phyloP scores from a whole-genome alignment of 2,888 invertebrate genomes.

The Apotomis betuletana region DNA sequence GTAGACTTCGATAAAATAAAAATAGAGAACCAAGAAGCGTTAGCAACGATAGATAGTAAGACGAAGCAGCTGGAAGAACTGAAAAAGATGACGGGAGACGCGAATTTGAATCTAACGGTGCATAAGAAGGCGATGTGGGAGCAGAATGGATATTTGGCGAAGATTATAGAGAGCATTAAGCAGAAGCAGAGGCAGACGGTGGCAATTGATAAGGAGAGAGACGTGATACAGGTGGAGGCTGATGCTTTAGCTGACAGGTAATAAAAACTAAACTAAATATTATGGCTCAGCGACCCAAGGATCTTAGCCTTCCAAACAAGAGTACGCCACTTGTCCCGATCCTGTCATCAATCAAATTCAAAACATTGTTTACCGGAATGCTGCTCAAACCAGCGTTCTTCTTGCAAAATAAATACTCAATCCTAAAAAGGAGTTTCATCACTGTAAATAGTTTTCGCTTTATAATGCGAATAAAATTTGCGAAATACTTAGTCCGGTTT shows the following conservation, averaged over 20 bases:
- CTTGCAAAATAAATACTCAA: too few relatives aligned
- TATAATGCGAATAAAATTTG: too few relatives aligned
- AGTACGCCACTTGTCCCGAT: too few relatives aligned
- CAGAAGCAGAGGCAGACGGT: slow-evolving; percentile 67
- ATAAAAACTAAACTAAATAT: background rate
- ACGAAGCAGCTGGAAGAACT: slow-evolving; percentile 77
- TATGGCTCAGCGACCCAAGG: too few relatives aligned
- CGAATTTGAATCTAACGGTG: slow-evolving; percentile 81
- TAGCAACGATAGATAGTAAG: slow-evolving; percentile 81
- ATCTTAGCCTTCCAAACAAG: too few relatives aligned
- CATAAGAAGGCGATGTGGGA: slow-evolving; percentile 83
- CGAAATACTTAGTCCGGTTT: too few relatives aligned
- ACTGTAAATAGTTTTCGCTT: too few relatives aligned
- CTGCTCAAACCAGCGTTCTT: too few relatives aligned
- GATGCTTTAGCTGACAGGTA: slow-evolving; percentile 56
- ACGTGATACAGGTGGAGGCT: slow-evolving; percentile 67
- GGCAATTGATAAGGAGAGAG: slow-evolving; percentile 71
- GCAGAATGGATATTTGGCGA: slow-evolving; percentile 72
- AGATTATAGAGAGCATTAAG: slow-evolving; percentile 69
- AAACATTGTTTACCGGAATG: too few relatives aligned
- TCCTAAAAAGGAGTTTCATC: too few relatives aligned
- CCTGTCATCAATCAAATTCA: too few relatives aligned
- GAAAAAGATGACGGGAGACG: slow-evolving; percentile 84
- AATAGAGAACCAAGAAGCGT: slow-evolving; percentile 83
- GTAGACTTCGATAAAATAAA: slow-evolving; percentile 86